These are phyloP conservation scores for Potamarius usumacintae DNA, from an alignment of 2,113 vertebrate genomes.

Conservation along the genomic window DNA sequence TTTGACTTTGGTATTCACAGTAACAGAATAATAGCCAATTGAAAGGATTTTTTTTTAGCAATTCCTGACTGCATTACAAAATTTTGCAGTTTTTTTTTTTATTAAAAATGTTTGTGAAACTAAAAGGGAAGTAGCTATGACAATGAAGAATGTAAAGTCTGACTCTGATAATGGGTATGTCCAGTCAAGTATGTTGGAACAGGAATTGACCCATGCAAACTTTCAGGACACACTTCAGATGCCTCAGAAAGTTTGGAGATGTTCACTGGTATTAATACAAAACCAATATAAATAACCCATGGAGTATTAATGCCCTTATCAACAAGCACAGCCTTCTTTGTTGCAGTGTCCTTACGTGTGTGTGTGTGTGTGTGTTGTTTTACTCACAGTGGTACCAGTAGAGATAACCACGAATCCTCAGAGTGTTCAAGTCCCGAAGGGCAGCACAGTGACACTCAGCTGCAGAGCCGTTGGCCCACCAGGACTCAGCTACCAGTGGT, in stretches of 20 bases:
- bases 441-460: slow-evolving; percentile 66
- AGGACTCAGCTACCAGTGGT: slow-evolving; percentile 80
- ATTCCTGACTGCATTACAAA: background rate
- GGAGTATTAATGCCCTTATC: too few relatives aligned
- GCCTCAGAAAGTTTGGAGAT: background rate
- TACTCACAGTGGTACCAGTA: slow-evolving; percentile 65
- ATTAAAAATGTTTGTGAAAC: too few relatives aligned
- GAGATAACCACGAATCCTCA: slow-evolving; percentile 74
- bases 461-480: slow-evolving; percentile 70
- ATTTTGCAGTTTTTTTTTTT: background rate
- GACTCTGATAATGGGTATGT: background rate
- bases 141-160: background rate
- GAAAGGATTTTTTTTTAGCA: background rate
- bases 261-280: background rate
- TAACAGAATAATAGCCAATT: background rate
- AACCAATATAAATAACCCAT: background rate
- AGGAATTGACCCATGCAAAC: background rate
- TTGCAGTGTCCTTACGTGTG: background rate
- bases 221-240: background rate
- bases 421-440: slow-evolving; percentile 62
- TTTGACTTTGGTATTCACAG: too few relatives aligned
- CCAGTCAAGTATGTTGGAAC: background rate
- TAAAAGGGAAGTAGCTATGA: too few relatives aligned
- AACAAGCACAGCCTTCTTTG: background rate
- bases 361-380: slow-evolving; percentile 8